Evolutionary conservation across 92 coral and sea anemone species (phyloP).

Genomic region (Chrysogorgia sp.): DNA sequence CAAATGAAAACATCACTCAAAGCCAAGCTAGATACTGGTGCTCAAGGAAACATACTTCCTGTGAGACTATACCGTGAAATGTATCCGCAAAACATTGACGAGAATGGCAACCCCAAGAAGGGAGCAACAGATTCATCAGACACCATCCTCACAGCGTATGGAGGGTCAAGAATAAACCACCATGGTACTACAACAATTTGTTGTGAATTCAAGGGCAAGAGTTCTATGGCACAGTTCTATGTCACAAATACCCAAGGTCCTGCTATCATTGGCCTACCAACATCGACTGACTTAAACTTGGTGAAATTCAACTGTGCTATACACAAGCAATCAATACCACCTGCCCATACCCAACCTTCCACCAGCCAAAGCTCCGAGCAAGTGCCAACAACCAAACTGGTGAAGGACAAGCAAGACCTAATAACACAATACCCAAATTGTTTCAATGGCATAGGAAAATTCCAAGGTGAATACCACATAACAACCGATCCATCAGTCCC

Average conservation of each 20-base stretch:
- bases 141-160: conserved; percentile 51
- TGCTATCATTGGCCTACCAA: conserved; percentile 57
- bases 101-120: conserved; percentile 51
- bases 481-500: no score
- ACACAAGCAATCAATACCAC: conserved; percentile 2
- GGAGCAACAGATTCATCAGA: conserved; percentile 26
- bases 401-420: conserved; percentile 36
- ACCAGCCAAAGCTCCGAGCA: not conserved
- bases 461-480: conserved; percentile 67
- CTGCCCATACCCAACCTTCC: not conserved
- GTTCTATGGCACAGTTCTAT: conserved; percentile 41
- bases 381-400: conserved; percentile 10
- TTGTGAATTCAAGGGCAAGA: conserved; percentile 15
- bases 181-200: conserved; percentile 38
- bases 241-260: conserved; percentile 57
- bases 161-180: conserved; percentile 51
- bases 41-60: conserved; percentile 68
- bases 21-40: conserved; percentile 63
- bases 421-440: conserved; percentile 46
- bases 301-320: conserved; percentile 29
- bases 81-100: conserved; percentile 61
- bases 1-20: conserved; percentile 43
- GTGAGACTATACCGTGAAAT: conserved; percentile 51
- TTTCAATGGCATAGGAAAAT: conserved; percentile 62
- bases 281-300: conserved; percentile 42